Evolutionary conservation across 2,797 vertebrate genomes (phyloP), one percentile per base, ranked within the genome.

Genomic region (Leptodactylus fallax): DNA sequence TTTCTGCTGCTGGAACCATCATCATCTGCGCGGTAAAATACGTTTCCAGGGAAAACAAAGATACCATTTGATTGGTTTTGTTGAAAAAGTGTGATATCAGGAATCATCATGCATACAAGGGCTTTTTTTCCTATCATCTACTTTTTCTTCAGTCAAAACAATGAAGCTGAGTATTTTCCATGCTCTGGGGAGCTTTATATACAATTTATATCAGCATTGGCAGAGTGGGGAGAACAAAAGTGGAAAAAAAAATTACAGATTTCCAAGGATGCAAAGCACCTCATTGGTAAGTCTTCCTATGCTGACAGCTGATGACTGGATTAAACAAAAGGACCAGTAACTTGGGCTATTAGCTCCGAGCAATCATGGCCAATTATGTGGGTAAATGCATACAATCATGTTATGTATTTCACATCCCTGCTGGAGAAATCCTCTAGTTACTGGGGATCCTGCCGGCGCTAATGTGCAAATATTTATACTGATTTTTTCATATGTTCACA

Each of bases 271-370:
- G 96, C 96, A 97, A 96, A 96, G 97, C 95, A 96, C 96, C 97
- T 97, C 96, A 95, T 97, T 96, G 96, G 96, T 96, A 96, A 95
- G 96, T 97, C 96, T 97, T 96, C 95, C 96, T 96, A 95, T 95
- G 94, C 96, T 97, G 96, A 97, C 96, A 97, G 96, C 96, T 97
- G 96, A 97, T 97, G 96, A 95, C 96, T 96, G 96, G 96, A 97
- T 97, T 97, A 97, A 97, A 97, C 96, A 97, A 96, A 97, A 97
- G 97, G 96, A 97, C 96, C 96, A 97, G 96, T 96, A 97, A 97
- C 96, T 97, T 96, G 96, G 96, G 97, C 96, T 97, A 97, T 97
- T 97, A 97, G 96, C 96, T 96, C 96, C 96, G 96, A 96, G 96
- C 96, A 97, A 97, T 97, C 97, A 97, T 97, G 96, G 96, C 96